Percentiles rank a stretch among this genome's conserved stretches.
Evolutionary conservation across 2,113 vertebrate species (phyloP).

Genomic region (Gymnogyps californianus): DNA sequence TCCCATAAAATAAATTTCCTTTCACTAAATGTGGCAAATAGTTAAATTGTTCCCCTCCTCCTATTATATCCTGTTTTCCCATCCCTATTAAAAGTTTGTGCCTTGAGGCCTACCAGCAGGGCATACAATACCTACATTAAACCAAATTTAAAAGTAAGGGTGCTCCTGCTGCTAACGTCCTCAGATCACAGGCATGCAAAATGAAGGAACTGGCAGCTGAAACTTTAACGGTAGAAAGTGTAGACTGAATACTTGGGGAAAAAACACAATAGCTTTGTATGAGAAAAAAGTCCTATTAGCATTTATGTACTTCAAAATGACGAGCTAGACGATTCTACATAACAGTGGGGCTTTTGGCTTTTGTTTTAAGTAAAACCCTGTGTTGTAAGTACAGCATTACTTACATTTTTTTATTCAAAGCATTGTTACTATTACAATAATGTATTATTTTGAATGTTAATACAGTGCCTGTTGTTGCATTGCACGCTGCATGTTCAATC

Average conservation of each 20-base stretch:
- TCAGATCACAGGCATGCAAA: slow-evolving; percentile 81
- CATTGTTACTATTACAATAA: background rate
- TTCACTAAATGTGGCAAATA: slow-evolving; percentile 32
- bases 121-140: slow-evolving; percentile 77
- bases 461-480: background rate
- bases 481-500: background rate
- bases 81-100: slow-evolving; percentile 72
- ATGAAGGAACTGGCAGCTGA: slow-evolving; percentile 78
- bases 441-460: background rate
- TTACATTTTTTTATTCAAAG: background rate
- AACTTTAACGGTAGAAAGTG: slow-evolving; percentile 74
- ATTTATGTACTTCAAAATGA: slow-evolving; percentile 55
- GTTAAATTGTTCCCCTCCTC: background rate
- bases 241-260: slow-evolving; percentile 61
- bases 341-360: background rate
- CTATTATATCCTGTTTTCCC: slow-evolving; percentile 60
- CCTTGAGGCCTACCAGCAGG: slow-evolving; percentile 80
- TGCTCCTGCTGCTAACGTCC: slow-evolving; percentile 76
- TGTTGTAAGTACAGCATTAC: background rate
- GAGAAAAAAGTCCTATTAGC: slow-evolving; percentile 69
- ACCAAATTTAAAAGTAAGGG: slow-evolving; percentile 82
- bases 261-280: slow-evolving; percentile 50
- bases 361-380: slow-evolving; percentile 31
- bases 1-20: background rate
- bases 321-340: background rate